Evolutionary conservation across 1,140 invertebrate species (phyloP).

Genomic region (Saccostrea echinata): DNA sequence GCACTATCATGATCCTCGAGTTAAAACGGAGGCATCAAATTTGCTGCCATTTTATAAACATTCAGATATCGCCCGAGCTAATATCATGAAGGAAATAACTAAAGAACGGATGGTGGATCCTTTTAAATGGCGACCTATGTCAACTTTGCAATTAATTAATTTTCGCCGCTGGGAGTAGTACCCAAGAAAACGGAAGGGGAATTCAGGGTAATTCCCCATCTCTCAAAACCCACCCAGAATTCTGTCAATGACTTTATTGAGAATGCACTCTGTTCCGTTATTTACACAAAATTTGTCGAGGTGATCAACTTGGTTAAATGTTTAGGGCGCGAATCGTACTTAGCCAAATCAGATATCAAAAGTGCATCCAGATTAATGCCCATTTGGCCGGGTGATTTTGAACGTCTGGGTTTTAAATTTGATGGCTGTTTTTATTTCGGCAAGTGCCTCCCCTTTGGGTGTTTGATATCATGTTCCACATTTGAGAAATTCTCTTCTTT

Average conservation of each 20-base stretch:
- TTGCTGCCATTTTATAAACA: conserved; percentile 31
- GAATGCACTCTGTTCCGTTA: neutral
- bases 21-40: conserved; percentile 34
- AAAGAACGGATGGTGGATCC: neutral
- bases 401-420: conserved; percentile 38
- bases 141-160: no score
- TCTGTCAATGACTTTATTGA: no score
- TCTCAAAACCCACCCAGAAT: no score
- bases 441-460: no score
- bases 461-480: no score
- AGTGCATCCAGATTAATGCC: conserved; percentile 37
- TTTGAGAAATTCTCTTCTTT: no score
- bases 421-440: conserved; percentile 14
- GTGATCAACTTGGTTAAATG: neutral
- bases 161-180: no score
- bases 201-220: no score
- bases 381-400: conserved; percentile 15
- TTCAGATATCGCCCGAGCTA: conserved; percentile 11
- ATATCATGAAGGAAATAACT: neutral
- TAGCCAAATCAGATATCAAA: no score
- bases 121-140: no score
- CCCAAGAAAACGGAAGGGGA: no score
- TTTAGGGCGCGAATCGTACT: no score
- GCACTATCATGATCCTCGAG: conserved; percentile 24
- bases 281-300: neutral